Conservation (phyloP, 2,113 vertebrate genomes). For the Tonatia bakeri region DNA sequence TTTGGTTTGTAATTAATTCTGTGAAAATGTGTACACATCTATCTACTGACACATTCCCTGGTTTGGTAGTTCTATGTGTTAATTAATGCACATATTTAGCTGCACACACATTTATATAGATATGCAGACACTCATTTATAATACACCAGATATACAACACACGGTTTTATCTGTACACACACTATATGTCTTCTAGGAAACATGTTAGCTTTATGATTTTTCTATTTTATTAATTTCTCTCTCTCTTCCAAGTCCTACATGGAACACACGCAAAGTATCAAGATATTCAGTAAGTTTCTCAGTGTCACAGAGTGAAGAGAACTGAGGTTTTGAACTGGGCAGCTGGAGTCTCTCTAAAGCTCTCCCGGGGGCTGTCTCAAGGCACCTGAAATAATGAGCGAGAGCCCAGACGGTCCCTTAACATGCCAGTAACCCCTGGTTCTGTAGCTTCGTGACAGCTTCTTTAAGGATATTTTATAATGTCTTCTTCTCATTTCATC, state of each 20-base stretch:
- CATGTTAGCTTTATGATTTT: neutral
- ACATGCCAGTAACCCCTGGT: neutral
- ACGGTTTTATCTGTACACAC: neutral
- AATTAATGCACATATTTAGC: neutral
- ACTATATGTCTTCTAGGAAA: neutral
- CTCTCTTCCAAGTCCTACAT: conserved; percentile 33
- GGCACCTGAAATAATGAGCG: neutral
- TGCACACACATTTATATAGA: neutral
- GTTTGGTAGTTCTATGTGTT: neutral
- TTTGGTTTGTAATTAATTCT: conserved; percentile 25
- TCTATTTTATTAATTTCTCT: neutral
- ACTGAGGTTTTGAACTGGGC: neutral
- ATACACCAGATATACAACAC: neutral
- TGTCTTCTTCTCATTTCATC: neutral
- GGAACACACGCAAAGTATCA: neutral
- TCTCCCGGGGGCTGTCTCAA: neutral
- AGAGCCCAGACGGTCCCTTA: neutral
- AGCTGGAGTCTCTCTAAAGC: neutral
- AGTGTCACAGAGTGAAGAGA: neutral
- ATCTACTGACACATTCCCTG: neutral
- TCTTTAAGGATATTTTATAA: neutral
- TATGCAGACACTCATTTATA: neutral
- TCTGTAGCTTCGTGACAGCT: neutral
- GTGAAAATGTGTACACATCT: conserved; percentile 11
- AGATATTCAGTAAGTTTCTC: neutral